phyloP scores from a whole-genome alignment of 2,797 vertebrate species.

The Lemur catta region DNA sequence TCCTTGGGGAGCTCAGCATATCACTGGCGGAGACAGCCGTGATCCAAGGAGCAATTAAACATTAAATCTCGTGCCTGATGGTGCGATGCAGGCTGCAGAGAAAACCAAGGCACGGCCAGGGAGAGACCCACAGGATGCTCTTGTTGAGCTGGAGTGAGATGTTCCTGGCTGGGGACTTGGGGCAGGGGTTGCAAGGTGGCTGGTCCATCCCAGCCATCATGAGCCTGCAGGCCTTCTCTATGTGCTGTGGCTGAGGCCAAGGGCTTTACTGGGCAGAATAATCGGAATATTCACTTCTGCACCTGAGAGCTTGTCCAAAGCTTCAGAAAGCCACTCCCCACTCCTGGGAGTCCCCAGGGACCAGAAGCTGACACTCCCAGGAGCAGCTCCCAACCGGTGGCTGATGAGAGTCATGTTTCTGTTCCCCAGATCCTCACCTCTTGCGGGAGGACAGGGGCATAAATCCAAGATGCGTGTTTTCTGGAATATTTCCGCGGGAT shows the following conservation, averaged over 20 bases:
- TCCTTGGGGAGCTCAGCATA: neutral
- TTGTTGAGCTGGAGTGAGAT: neutral
- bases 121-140: neutral
- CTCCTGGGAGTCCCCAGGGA: neutral
- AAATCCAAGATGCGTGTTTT: neutral
- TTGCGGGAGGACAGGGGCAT: rapidly evolving
- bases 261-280: neutral
- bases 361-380: neutral
- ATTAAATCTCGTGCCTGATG: neutral
- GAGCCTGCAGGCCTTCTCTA: neutral
- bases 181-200: neutral
- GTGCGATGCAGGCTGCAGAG: neutral
- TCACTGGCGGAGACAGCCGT: neutral
- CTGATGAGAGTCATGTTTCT: rapidly evolving
- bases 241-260: neutral
- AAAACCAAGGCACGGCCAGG: neutral
- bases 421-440: neutral
- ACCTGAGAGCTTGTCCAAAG: neutral
- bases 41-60: neutral
- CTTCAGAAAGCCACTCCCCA: neutral
- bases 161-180: neutral
- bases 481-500: neutral
- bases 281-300: neutral
- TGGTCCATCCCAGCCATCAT: neutral
- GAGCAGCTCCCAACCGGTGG: neutral